Conservation (phyloP, 2,797 vertebrate genomes). For the Brachyalestes nurse region DNA sequence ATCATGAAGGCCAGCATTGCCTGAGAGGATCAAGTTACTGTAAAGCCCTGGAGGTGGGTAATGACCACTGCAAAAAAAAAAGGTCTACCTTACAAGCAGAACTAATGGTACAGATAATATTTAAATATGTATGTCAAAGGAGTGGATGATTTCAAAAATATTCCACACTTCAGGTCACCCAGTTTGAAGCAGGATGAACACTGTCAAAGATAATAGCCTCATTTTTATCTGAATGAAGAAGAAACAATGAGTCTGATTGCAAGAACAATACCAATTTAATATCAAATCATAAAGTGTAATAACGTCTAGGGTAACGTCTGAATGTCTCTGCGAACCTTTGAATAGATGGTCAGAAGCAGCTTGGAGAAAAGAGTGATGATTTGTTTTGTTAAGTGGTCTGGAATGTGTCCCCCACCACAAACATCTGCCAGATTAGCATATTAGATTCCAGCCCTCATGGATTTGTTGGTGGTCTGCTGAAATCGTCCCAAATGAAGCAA, state of each 20-base stretch:
- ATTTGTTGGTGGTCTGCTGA: constrained; percentile 79
- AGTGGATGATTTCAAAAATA: neutral
- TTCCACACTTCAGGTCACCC: neutral
- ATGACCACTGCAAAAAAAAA: constrained; percentile 20
- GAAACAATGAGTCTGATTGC: neutral
- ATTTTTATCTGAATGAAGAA: neutral
- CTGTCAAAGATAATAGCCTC: neutral
- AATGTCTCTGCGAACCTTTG: neutral
- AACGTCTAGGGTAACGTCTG: neutral
- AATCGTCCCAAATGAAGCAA: constrained; percentile 19
- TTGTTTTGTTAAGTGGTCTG: constrained; percentile 80
- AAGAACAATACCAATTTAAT: neutral
- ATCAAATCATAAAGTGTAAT: neutral
- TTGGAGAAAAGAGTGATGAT: constrained; percentile 67
- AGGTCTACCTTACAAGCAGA: neutral
- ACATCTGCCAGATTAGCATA: constrained; percentile 85
- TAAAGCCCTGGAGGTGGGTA: constrained; percentile 37
- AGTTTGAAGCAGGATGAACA: neutral
- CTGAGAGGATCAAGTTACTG: constrained; percentile 58
- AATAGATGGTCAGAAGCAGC: constrained; percentile 63
- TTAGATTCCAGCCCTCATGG: constrained; percentile 66
- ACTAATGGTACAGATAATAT: neutral
- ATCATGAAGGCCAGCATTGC: constrained; percentile 51
- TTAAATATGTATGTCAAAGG: neutral
- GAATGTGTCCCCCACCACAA: constrained; percentile 77